Percentiles rank a stretch among this genome's conserved stretches.
Evolutionary conservation across 1,140 invertebrate species (phyloP).

Genomic region (Drosophila paulistorum): DNA sequence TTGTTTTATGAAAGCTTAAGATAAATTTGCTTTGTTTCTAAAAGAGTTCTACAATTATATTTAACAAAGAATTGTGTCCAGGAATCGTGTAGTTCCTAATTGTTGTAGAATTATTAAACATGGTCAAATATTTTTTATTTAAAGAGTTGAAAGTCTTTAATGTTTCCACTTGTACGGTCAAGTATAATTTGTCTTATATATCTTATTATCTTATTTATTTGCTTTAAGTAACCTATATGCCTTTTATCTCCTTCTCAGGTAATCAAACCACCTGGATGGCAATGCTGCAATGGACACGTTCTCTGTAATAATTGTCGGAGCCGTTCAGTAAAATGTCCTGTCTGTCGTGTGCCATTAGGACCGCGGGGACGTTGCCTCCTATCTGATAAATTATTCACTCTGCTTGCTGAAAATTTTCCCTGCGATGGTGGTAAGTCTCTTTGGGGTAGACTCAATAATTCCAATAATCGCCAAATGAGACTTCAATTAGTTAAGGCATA

Average conservation of each 20-base stretch:
- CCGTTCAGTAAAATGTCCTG: slow-evolving; percentile 82
- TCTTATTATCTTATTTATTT: too few species aligned
- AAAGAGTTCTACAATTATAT: too few species aligned
- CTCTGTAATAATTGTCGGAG: slow-evolving; percentile 83
- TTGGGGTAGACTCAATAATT: too few species aligned
- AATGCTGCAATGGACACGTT: slow-evolving; percentile 84
- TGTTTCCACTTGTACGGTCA: too few species aligned
- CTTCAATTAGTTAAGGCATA: background rate
- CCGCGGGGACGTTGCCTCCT: slow-evolving; percentile 82
- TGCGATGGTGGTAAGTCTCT: slow-evolving; percentile 77
- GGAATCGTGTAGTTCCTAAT: too few species aligned
- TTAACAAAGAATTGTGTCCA: too few species aligned
- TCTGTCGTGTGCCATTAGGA: slow-evolving; percentile 82
- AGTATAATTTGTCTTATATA: too few species aligned
- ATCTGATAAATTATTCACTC: slow-evolving; percentile 83
- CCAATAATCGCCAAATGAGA: background rate
- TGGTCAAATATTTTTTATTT: too few species aligned
- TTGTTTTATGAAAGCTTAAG: too few species aligned
- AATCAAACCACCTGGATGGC: slow-evolving; percentile 83
- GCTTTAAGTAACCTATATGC: background rate
- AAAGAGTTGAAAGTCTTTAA: too few species aligned
- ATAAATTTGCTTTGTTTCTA: too few species aligned
- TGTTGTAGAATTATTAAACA: too few species aligned
- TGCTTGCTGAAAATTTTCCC: slow-evolving; percentile 83
- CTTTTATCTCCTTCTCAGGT: slow-evolving; percentile 48